Conservation (phyloP, 2,797 vertebrate species). For the Ciconia nigra region DNA sequence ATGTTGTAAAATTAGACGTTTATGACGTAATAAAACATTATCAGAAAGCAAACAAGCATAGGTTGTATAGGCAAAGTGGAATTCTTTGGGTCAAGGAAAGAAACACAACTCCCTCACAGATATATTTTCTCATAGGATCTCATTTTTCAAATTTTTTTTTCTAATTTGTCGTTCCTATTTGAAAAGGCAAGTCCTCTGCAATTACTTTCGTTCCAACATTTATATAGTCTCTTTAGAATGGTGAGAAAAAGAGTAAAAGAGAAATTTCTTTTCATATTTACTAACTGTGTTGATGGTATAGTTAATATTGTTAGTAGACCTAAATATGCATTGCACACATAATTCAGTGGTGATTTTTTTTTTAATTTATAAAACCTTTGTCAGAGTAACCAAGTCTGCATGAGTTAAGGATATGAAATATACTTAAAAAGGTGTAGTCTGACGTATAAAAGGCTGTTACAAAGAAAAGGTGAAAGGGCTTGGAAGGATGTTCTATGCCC, state of each 20-base stretch:
- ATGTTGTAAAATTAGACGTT: not conserved
- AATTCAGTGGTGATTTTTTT: not conserved
- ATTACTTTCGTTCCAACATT: not conserved
- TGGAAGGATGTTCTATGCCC: not conserved
- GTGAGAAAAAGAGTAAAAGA: not conserved
- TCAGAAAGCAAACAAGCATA: not conserved
- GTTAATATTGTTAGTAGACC: not conserved
- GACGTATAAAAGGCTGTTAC: not conserved
- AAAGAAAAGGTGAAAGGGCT: not conserved
- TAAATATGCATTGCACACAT: not conserved
- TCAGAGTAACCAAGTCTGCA: not conserved
- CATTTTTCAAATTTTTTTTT: not conserved
- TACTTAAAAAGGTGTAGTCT: not conserved
- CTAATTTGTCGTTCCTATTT: not conserved
- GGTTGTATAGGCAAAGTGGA: not conserved
- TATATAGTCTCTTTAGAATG: not conserved
- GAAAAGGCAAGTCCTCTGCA: not conserved
- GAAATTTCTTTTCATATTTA: not conserved
- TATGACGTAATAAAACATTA: not conserved
- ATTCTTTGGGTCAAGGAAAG: not conserved
- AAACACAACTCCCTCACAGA: not conserved
- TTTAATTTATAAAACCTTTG: not conserved
- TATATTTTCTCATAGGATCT: not conserved
- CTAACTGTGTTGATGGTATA: not conserved
- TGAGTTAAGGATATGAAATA: not conserved